Base-by-base conservation (phyloP, 2,888 invertebrate genomes). In the Blastobasis lacticolella region DNA sequence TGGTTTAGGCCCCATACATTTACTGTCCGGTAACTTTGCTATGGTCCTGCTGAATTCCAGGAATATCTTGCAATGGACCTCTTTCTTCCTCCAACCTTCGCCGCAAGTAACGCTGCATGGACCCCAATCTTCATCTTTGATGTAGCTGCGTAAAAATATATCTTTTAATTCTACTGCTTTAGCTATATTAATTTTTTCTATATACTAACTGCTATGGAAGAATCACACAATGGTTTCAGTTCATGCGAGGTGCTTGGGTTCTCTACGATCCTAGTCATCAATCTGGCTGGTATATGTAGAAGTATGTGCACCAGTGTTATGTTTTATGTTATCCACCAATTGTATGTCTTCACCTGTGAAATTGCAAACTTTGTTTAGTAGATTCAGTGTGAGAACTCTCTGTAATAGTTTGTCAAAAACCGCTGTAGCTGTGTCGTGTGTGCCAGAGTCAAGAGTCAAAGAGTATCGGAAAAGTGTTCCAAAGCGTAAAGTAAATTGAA, bases 41-140 rank as follows among this genome's bases (percentile, higher is more conserved):
- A 96, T 93, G 0, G 96, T 96, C 61, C 94, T 91, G 53, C 97
- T 95, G 79, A 97, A 97, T 78, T 97, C 96, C 56, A 98, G 88
- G 81, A 95, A 97, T 66, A 98, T 97, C 88, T 96, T 96, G 87
- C 99, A 99, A 64, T 94, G 93, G n/a, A 97, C 97, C 64, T 93
- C 92, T 40, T 97, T 92, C 58, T 92, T 93, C n/a, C 94, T 90
- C 62, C 94, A 89, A 0, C 98, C 98, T 74, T 95, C 94, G 0
- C 98, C 98, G 73, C 98, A 98, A 0, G 94, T 93, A 0, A 94
- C 94, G 65, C 95, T 96, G 87, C 98, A 99, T 0, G 94, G 92
- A 2, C 96, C 93, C 97, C 97, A 98, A 50, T 95, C 94, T 7
- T 81, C 83, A 55, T 97, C 97, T 57, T 95, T 94, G 69, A 97